Base-by-base conservation (phyloP, 2,888 invertebrate species). In the Volucella inanis region DNA sequence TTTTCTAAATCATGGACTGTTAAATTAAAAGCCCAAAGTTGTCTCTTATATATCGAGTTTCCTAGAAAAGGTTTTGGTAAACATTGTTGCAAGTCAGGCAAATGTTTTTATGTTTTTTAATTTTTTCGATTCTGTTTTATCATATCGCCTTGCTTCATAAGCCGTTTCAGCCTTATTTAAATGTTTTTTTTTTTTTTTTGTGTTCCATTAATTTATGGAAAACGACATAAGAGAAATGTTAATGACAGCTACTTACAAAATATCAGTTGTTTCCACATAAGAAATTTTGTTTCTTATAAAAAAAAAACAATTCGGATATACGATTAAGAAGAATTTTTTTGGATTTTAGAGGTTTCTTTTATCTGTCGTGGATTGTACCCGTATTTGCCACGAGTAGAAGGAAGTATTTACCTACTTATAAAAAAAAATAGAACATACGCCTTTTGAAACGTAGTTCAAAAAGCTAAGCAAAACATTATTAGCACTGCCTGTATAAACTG, bases 51-150 rank as follows among this genome's bases (percentile, higher is more conserved):
- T 8, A 70, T 18, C 1, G 68, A 79, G 18, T 59, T 74, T 59
- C 61, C 61, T 52, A 81, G 49, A 59, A 76, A 70, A 31, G 76
- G 62, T 1, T 62, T 72, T 50, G 76, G 71, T n/a, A 85, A 61
- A 52, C 79, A 87, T 52, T 82, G 78, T 65, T 87, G 80, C n/a
- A 83, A 50, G 47, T 84, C 67, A 49, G 49, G 57, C 64, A 59
- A 75, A 82, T 50, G 64, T 45, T 80, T 71, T 59, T n/a, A 38
- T 70, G 10, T 10, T 11, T 15, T 57, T 38, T 3, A 31, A 47
- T 31, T 41, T 50, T 67, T 41, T 52, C 4, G 75, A 64, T 15
- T 62, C 61, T 47, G 14, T 71, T 72, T 87, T 87, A 54, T 83
- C 84, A 31, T 41, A 74, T 38, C 65, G 47, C 65, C 81, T 87